These are phyloP conservation scores for Crambe crambe DNA, from an alignment of 37 sponge, comb jelly and placozoan genomes.

Conservation along the genomic window DNA sequence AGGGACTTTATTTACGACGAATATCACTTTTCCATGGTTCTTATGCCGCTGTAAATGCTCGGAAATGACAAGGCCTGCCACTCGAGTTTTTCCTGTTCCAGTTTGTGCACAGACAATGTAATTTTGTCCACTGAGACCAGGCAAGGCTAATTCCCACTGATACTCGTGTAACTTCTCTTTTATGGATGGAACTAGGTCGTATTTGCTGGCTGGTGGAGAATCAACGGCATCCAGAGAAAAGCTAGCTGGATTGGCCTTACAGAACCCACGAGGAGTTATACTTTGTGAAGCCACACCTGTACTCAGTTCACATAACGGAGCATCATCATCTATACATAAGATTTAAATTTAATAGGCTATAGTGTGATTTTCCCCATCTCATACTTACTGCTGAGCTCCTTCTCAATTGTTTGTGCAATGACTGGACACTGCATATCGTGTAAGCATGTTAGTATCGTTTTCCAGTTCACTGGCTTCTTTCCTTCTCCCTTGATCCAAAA, in stretches of 20 bases:
- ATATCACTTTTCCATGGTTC: constrained; percentile 46
- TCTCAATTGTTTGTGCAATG: neutral
- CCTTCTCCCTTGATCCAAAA: constrained; percentile 11
- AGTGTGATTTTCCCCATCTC: too few species aligned
- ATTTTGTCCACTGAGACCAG: constrained; percentile 64
- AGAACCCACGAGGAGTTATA: too few species aligned
- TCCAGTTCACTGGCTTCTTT: constrained; percentile 6
- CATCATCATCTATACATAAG: too few species aligned
- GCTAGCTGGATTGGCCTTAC: too few species aligned
- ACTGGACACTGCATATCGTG: neutral
- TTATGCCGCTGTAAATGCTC: constrained; percentile 32
- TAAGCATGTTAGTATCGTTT: constrained; percentile 1
- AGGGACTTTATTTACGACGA: constrained; percentile 51
- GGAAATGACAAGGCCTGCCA: constrained; percentile 61
- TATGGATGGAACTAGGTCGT: neutral
- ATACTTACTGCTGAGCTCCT: neutral
- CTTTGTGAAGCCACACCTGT: too few species aligned
- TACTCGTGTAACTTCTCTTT: constrained; percentile 19
- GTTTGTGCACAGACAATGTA: constrained; percentile 78
- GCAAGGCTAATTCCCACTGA: constrained; percentile 66
- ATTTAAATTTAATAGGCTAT: too few species aligned
- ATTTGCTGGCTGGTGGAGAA: neutral
- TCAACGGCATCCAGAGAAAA: too few species aligned
- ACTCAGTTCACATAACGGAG: too few species aligned
- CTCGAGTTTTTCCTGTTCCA: constrained; percentile 71